A percentile compares a stretch with the other conserved stretches of the same genome.
phyloP scores from a whole-genome alignment of 2,888 invertebrate species.

The Sisyra terminalis region DNA sequence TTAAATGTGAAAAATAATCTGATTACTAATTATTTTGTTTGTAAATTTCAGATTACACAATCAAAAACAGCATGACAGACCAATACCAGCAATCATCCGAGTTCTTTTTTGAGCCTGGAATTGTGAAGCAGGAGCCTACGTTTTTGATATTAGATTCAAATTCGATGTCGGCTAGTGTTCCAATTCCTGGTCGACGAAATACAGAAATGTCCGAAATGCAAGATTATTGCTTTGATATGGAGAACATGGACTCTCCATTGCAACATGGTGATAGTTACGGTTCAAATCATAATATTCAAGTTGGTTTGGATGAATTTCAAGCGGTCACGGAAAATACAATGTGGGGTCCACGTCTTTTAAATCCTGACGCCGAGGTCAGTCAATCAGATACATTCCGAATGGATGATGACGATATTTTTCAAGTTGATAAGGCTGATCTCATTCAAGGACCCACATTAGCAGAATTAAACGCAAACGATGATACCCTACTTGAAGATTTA shows the following conservation, averaged over 20 bases:
- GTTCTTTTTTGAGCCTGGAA: constrained; percentile 42
- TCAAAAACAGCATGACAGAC: constrained; percentile 34
- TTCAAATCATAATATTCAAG: constrained; percentile 13
- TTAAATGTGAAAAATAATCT: no score
- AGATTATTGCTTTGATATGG: constrained; percentile 38
- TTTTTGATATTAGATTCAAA: constrained; percentile 23
- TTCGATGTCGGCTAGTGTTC: constrained; percentile 37
- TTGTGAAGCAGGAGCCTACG: constrained; percentile 43
- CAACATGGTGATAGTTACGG: constrained; percentile 24
- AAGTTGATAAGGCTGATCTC: constrained; percentile 74
- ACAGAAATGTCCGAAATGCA: constrained; percentile 20
- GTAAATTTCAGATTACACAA: constrained; percentile 4
- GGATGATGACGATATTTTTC: constrained; percentile 81
- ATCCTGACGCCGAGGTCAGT: constrained; percentile 10
- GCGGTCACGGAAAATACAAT: constrained; percentile 26
- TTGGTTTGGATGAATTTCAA: constrained; percentile 14
- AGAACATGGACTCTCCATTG: constrained; percentile 35
- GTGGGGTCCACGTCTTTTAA: constrained; percentile 25
- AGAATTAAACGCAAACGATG: constrained; percentile 73
- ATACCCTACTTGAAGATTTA: constrained; percentile 64
- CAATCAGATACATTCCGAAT: constrained; percentile 48
- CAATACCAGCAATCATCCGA: constrained; percentile 36
- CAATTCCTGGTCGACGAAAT: constrained; percentile 35
- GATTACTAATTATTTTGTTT: not conserved
- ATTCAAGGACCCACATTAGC: constrained; percentile 72